These are phyloP conservation scores for Onychomys torridus DNA, from an alignment of 2,797 vertebrate species.

Conservation along the genomic window DNA sequence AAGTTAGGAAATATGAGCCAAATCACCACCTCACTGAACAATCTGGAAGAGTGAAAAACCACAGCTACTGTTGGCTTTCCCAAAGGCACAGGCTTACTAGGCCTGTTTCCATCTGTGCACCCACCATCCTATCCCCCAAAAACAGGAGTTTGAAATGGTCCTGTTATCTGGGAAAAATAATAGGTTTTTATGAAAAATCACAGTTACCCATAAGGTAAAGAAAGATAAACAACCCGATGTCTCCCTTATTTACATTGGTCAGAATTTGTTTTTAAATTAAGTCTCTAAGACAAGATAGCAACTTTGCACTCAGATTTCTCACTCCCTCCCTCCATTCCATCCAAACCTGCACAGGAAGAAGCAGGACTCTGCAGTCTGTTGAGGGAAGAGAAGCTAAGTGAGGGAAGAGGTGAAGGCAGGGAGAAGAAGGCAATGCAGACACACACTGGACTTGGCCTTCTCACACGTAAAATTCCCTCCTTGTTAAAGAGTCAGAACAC, in stretches of 20 bases:
- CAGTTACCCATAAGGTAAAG: conserved; percentile 34
- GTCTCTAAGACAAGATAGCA: neutral
- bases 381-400: neutral
- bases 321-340: neutral
- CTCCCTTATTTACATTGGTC: conserved; percentile 17
- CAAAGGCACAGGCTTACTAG: conserved; percentile 61
- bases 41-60: conserved; percentile 76
- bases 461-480: neutral
- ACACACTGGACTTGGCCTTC: neutral
- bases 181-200: conserved; percentile 40
- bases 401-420: neutral
- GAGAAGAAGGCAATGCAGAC: neutral
- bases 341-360: neutral
- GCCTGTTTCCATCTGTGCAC: conserved; percentile 54
- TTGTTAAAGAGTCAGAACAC: conserved; percentile 33
- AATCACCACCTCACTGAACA: conserved; percentile 47
- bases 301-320: conserved; percentile 26
- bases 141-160: neutral
- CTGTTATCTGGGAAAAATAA: neutral
- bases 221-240: neutral
- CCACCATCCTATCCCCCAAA: neutral
- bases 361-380: neutral
- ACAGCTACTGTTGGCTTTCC: conserved; percentile 78
- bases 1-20: conserved; percentile 65
- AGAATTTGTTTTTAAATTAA: conserved; percentile 60